Conservation (phyloP, 2,797 vertebrate genomes). For the Pipistrellus nathusii region DNA sequence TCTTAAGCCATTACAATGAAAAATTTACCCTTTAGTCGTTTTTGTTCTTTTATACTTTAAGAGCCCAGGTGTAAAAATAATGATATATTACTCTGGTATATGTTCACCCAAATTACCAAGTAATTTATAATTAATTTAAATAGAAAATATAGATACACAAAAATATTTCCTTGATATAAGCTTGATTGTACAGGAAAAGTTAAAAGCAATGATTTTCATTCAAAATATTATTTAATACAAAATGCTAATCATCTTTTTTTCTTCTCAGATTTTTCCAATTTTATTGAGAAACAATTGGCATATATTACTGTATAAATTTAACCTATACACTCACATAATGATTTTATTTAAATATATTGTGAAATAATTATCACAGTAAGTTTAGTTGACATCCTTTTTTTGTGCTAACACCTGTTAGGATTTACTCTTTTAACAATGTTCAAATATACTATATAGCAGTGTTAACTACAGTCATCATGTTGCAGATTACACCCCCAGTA, state of each 20-base stretch:
- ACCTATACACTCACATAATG: not conserved
- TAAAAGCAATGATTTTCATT: not conserved
- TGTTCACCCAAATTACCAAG: not conserved
- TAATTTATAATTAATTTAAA: not conserved
- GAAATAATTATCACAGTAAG: not conserved
- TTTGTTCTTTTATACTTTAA: constrained; percentile 56
- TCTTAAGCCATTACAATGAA: not conserved
- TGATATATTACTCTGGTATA: not conserved
- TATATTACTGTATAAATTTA: not conserved
- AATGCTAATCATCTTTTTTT: not conserved
- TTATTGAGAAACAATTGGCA: not conserved
- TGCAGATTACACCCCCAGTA: not conserved
- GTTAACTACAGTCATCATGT: not conserved
- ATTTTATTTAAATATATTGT: not conserved
- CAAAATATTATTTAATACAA: not conserved
- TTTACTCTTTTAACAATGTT: not conserved
- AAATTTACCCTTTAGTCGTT: not conserved
- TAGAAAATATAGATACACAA: not conserved
- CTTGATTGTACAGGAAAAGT: constrained; percentile 11
- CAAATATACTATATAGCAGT: not conserved
- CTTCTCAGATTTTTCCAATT: not conserved
- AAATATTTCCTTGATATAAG: not conserved
- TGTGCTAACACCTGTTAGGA: not conserved
- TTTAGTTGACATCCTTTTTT: not conserved
- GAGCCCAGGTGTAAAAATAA: constrained; percentile 5